A percentile compares a stretch with the other conserved stretches of the same genome.
Conservation (phyloP, 2,113 vertebrate species). For the Ictidomys tridecemlineatus region DNA sequence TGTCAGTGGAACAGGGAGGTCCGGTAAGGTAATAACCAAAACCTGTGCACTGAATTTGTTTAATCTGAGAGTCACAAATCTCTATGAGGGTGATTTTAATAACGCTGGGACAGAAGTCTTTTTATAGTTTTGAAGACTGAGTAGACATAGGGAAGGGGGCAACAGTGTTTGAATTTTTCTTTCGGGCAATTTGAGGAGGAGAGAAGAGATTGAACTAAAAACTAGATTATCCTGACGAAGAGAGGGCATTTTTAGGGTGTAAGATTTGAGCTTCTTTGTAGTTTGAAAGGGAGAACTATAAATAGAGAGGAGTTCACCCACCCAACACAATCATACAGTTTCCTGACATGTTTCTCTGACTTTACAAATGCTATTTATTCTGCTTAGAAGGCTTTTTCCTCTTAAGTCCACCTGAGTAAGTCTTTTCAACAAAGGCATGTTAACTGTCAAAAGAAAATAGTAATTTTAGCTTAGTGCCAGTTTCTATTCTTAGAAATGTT, state of each 20-base stretch:
- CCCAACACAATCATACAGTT: not conserved
- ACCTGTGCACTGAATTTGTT: not conserved
- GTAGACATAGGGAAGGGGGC: not conserved
- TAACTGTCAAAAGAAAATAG: conserved; percentile 55
- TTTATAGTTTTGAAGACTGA: not conserved
- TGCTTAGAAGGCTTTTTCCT: not conserved
- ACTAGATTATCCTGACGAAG: not conserved
- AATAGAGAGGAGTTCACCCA: not conserved
- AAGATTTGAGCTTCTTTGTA: conserved; percentile 26
- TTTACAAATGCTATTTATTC: conserved; percentile 25
- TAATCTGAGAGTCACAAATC: not conserved
- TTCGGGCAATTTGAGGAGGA: conserved; percentile 4
- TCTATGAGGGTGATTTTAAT: not conserved
- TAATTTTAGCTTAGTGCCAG: conserved; percentile 72
- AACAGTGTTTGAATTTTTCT: not conserved
- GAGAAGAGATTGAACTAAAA: conserved; percentile 39
- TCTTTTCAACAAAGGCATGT: conserved; percentile 48
- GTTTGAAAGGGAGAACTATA: not conserved
- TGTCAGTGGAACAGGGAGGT: not conserved
- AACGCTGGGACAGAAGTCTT: not conserved
- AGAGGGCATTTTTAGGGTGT: conserved; percentile 11
- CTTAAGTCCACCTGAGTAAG: conserved; percentile 17
- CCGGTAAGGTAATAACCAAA: not conserved
- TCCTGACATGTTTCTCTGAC: not conserved
- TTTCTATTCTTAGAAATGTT: conserved; percentile 79